Evolutionary conservation across 2,888 invertebrate genomes (phyloP), one percentile per base, ranked within the genome.

Genomic region (Copidosoma aretas): DNA sequence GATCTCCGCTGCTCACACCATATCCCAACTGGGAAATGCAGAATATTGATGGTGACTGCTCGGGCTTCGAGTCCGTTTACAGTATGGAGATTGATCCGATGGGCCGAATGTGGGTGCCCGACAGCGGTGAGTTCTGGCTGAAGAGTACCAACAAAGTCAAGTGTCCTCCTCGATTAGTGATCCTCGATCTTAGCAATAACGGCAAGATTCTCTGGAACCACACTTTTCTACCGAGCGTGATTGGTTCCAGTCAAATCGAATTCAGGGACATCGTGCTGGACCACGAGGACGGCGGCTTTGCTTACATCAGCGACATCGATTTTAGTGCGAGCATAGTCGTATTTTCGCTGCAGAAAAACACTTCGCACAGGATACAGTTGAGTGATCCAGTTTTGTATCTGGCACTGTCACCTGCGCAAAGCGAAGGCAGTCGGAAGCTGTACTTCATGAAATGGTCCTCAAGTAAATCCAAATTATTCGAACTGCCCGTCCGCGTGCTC

Each of bases 201-300:
- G 87, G 86, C 39, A 86, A 87, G 17, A 82, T 79, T 0, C 46
- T 81, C 0, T 69, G 73, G 67, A 86, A 86, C 17, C 89, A 89
- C 76, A 85, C 85, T 17, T 89, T 92, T 75, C 89, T 91, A 0
- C 78, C 85, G 10, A 85, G 87, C 41, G 87, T 90, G 17, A 88
- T 89, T 1, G 86, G 87, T 43, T 82, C 84, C 1, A 86, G 86
- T 57, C 86, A 85, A 0, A 89, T 89, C 53, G 89, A 89, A 75
- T 81, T 92, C 59, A 91, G 91, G 78, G 92, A 92, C 78, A 85
- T 92, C 60, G 92, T 91, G 1, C 85, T 92, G 24, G 91, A 91
- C 77, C 87, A 89, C 77, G 88, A 89, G 65, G 89, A 89, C 76
- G 86, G 86, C 46, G 86, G 86, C 51, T 90, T 87, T 79, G 91